Evolutionary conservation across 2,113 vertebrate species (phyloP).

Genomic region (Ivindomyrus marchei): DNA sequence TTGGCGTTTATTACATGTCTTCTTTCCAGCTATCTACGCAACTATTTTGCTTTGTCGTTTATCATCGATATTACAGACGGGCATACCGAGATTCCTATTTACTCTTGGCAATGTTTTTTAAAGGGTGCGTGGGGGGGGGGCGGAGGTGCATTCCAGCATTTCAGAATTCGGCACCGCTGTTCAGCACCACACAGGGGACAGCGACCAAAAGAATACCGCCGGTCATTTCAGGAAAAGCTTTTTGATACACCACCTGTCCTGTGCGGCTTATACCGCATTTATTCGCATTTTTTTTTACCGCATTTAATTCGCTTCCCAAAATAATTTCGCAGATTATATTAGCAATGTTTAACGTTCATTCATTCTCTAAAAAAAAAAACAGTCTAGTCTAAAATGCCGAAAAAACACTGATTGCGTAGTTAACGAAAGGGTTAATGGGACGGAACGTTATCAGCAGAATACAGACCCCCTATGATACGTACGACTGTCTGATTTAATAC

Average conservation of each 20-base stretch:
- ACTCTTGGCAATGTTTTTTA: background rate
- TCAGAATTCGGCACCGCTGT: background rate
- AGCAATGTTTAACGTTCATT: background rate
- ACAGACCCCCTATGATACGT: constrained; percentile 55
- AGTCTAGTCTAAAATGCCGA: background rate
- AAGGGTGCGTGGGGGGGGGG: background rate
- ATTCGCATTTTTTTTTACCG: background rate
- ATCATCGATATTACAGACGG: background rate
- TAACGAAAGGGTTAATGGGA: constrained; percentile 55
- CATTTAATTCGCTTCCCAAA: background rate
- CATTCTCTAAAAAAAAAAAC: background rate
- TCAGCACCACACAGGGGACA: constrained; percentile 19
- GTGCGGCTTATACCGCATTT: background rate
- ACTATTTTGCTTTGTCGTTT: background rate
- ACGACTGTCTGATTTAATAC: constrained; percentile 46
- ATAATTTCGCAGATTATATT: background rate
- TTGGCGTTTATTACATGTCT: background rate
- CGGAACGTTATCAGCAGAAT: constrained; percentile 55
- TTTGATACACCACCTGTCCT: background rate
- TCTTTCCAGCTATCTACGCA: background rate
- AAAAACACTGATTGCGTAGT: background rate
- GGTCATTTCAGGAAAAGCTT: background rate
- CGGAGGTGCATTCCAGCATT: background rate
- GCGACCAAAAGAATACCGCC: background rate
- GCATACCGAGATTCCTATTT: background rate